Evolutionary conservation across 2,888 invertebrate species (phyloP).

Genomic region (Ormyrus thymus): DNA sequence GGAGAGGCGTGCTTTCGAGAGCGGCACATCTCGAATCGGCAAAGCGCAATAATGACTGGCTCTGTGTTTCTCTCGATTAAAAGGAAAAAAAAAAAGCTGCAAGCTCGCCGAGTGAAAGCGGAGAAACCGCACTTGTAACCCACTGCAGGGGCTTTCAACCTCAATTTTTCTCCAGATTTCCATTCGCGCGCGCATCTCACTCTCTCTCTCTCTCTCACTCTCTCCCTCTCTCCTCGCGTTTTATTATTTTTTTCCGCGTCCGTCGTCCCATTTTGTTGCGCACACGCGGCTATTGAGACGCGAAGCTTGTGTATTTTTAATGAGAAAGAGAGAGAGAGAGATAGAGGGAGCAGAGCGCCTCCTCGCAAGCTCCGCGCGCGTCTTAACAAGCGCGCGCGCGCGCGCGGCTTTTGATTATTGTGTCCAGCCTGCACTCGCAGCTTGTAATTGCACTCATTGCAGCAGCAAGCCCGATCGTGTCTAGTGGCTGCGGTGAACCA

Average conservation of each 20-base stretch:
- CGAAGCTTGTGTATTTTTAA: too few relatives aligned
- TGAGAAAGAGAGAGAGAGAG: background rate
- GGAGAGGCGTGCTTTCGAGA: background rate
- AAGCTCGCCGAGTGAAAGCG: background rate
- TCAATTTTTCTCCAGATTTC: slow-evolving; percentile 23
- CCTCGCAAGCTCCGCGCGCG: too few relatives aligned
- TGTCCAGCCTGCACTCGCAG: slow-evolving; percentile 21
- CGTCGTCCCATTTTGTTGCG: background rate
- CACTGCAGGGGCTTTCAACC: slow-evolving; percentile 28
- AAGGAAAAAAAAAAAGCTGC: background rate
- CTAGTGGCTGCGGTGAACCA: slow-evolving; percentile 31
- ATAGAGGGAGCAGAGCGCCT: background rate
- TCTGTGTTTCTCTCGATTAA: background rate
- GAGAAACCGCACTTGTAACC: slow-evolving; percentile 9
- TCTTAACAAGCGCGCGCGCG: background rate
- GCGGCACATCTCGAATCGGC: background rate
- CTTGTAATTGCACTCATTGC: slow-evolving; percentile 48
- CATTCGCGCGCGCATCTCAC: slow-evolving; percentile 10
- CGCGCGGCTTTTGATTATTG: slow-evolving; percentile 41
- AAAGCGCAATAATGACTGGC: slow-evolving; percentile 27
- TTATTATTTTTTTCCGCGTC: too few relatives aligned
- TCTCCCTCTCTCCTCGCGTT: background rate
- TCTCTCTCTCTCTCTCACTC: background rate
- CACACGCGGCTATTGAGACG: slow-evolving; percentile 14
- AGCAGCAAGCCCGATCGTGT: slow-evolving; percentile 20